A percentile compares a stretch with the other conserved stretches of the same genome.
These are phyloP conservation scores for Ruditapes philippinarum DNA, from an alignment of 1,140 invertebrate genomes.

Conservation along the genomic window DNA sequence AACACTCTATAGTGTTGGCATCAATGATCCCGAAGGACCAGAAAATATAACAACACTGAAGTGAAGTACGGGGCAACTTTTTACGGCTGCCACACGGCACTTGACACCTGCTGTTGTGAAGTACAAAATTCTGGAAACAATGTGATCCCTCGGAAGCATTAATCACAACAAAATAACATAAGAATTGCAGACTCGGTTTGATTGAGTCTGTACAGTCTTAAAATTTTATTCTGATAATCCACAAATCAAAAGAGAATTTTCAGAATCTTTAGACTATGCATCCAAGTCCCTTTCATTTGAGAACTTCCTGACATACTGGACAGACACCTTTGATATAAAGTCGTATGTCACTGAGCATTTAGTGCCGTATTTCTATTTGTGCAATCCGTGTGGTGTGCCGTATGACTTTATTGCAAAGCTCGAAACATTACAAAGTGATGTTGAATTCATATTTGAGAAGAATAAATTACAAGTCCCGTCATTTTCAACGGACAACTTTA, in stretches of 20 bases:
- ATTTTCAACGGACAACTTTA: neutral
- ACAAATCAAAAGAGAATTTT: neutral
- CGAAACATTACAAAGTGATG: neutral
- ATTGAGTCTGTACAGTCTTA: too few relatives aligned
- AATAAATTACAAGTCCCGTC: neutral
- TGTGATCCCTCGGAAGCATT: too few relatives aligned
- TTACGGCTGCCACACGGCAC: too few relatives aligned
- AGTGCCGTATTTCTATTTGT: neutral
- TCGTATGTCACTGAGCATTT: neutral
- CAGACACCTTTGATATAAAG: neutral
- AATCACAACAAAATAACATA: too few relatives aligned
- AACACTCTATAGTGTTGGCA: too few relatives aligned
- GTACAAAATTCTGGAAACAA: too few relatives aligned
- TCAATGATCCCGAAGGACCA: too few relatives aligned
- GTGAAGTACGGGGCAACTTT: too few relatives aligned
- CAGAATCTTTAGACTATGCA: neutral
- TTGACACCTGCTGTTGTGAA: too few relatives aligned
- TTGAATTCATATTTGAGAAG: neutral
- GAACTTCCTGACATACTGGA: neutral
- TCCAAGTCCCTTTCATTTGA: neutral
- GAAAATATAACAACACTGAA: too few relatives aligned
- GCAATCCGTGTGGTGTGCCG: neutral
- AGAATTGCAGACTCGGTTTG: too few relatives aligned
- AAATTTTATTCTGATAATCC: neutral
- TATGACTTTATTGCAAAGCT: neutral